Evolutionary conservation across 2,888 invertebrate genomes (phyloP), one percentile per base, ranked within the genome.

Genomic region (Disparrhopalites patrizii): DNA sequence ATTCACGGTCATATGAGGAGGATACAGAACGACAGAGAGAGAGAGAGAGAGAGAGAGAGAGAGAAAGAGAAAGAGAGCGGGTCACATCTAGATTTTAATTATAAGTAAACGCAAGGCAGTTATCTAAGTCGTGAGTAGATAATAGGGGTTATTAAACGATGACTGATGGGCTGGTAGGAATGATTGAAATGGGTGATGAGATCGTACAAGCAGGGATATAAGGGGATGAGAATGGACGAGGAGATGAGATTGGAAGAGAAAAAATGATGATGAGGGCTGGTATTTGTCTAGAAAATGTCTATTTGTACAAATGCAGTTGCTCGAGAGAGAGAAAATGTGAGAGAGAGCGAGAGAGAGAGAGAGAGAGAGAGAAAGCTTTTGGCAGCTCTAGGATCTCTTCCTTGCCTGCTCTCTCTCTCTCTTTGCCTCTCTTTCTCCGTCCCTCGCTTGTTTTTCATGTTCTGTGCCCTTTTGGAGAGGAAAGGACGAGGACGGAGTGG

Each of bases 211-310:
- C 33, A 54, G 43, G 62, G 43, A 43, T 58, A 28, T 57, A 57
- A 60, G 55, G 64, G 57, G 56, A 64, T 67, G 67, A 52, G 67
- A 64, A 64, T 67, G 65, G 65, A 63, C 55, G 67, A 65, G 61
- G 65, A 68, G 64, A 62, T 68, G 67, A 60, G 65, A 58, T 62
- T 50, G 61, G 63, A 55, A 40, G 56, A 43, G 64, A 70, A 68
- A 71, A 71, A 71, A 70, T 70, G 69, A 70, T 71, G 70, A 71
- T 71, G 69, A 68, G 67, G 66, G 68, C 57, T 64, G 67, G 68
- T 67, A 67, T 68, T 71, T 71, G 64, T 63, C 47, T 38, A 43
- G 62, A 71, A n/a, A 69, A 69, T 67, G 61, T 68, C 65, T 67
- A 65, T 68, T 68, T 68, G 67, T 70, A 67, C 65, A 67, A 70